Base-by-base conservation (phyloP, 2,113 vertebrate species). In the Perca fluviatilis region DNA sequence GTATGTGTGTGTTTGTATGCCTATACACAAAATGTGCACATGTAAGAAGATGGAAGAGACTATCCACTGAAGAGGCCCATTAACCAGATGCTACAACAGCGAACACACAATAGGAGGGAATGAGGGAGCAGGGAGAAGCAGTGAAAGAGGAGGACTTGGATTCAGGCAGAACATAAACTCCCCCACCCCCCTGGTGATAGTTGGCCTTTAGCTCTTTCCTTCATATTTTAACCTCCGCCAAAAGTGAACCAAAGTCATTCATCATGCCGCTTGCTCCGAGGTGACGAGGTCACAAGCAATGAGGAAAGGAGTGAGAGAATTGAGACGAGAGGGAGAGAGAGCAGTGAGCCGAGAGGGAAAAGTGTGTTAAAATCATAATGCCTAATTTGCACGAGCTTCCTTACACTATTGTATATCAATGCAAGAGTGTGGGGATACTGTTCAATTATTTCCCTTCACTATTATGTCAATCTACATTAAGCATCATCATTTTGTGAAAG, bases 61-160 rank as follows among this genome's bases (percentile, higher is more conserved):
- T 25, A 73, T 86, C 93, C 94, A 95, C 93, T 91, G 95, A 96
- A 95, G 92, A 95, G 73, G 92, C 95, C 94, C 95, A 95, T 86
- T 92, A 94, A 96, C 92, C 97, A 97, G 95, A 96, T 96, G 97
- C 95, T 97, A 77, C 86, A 69, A 81, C 80, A 78, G 85, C 8
- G 63, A 89, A 77, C 46, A 43, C 88, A 85, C 89, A 85, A 88
- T 84, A 43, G 88, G 82, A 86, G 87, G 85, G 77, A 85, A 86
- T 64, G 81, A 85, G 68, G 75, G 74, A 80, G 66, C 76, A 58
- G 77, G 69, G 53, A 81, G 69, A 47, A 73, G 69, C 58, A 18
- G 83, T 77, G 79, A 85, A 72, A 68, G 79, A 87, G 25, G 79
- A 85, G 70, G 71, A 70, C 82, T 79, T 69, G 57, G 57, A 85